Evolutionary conservation across 2,797 vertebrate species (phyloP).

Genomic region (Uromys caudimaculatus): DNA sequence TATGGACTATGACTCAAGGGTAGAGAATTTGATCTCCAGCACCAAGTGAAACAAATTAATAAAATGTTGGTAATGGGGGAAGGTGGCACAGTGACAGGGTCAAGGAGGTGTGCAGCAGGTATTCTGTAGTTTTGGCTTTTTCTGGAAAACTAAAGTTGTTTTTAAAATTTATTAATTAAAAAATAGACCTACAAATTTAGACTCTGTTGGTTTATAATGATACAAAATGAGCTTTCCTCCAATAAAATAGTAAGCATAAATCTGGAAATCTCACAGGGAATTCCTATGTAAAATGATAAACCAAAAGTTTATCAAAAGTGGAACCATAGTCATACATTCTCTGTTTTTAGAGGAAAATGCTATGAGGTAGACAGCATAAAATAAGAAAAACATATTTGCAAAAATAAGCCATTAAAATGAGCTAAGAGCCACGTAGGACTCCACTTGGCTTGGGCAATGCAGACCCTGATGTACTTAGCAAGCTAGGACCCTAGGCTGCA

Average conservation of each 20-base stretch:
- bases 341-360: not conserved
- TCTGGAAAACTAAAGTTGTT: not conserved
- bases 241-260: not conserved
- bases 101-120: not conserved
- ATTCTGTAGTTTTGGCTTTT: not conserved
- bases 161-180: not conserved
- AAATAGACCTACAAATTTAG: not conserved
- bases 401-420: not conserved
- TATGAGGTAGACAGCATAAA: not conserved
- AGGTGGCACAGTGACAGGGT: not conserved
- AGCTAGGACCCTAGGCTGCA: not conserved
- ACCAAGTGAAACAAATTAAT: not conserved
- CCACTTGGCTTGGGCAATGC: not conserved
- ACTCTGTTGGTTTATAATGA: not conserved
- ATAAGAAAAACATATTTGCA: not conserved
- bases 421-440: not conserved
- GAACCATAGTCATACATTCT: not conserved
- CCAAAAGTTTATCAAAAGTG: not conserved
- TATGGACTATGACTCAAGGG: not conserved
- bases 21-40: not conserved
- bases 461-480: not conserved
- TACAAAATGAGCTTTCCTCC: not conserved
- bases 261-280: not conserved
- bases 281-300: not conserved
- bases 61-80: not conserved